Conservation (phyloP, 2,888 invertebrate genomes). For the Sphecodes monilicornis region DNA sequence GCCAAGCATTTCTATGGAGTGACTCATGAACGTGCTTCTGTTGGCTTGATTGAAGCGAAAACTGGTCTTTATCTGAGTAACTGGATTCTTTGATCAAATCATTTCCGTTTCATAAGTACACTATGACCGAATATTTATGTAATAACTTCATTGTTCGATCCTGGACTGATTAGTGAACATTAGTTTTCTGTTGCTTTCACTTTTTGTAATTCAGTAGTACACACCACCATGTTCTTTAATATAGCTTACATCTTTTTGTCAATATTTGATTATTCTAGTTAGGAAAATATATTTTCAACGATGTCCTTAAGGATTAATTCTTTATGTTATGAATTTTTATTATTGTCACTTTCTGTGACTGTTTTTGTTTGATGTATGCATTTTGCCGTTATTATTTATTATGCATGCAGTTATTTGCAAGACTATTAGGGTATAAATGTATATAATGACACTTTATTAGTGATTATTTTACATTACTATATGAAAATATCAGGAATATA, state of each 20-base stretch:
- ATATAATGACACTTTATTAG: no score
- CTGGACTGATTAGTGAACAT: not conserved
- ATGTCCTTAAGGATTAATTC: no score
- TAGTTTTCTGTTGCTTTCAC: not conserved
- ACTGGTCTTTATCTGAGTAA: slow-evolving; percentile 47
- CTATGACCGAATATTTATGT: not conserved
- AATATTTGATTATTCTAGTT: no score
- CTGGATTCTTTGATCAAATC: slow-evolving; percentile 25
- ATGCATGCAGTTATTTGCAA: no score
- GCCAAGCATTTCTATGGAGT: slow-evolving; percentile 27
- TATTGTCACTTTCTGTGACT: not conserved
- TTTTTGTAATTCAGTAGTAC: no score
- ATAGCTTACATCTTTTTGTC: no score
- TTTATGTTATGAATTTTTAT: not conserved
- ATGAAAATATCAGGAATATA: not conserved
- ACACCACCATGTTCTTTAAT: no score
- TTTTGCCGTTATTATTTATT: no score
- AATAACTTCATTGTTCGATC: not conserved
- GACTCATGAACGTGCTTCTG: slow-evolving; percentile 50
- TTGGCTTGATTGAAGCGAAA: slow-evolving; percentile 28
- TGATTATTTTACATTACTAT: not conserved
- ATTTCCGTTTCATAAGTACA: not conserved
- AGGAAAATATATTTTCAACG: no score
- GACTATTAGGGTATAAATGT: no score
- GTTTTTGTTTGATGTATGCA: no score